phyloP scores from a whole-genome alignment of 2,797 vertebrate species.

The Phrynocephalus guinanensis region DNA sequence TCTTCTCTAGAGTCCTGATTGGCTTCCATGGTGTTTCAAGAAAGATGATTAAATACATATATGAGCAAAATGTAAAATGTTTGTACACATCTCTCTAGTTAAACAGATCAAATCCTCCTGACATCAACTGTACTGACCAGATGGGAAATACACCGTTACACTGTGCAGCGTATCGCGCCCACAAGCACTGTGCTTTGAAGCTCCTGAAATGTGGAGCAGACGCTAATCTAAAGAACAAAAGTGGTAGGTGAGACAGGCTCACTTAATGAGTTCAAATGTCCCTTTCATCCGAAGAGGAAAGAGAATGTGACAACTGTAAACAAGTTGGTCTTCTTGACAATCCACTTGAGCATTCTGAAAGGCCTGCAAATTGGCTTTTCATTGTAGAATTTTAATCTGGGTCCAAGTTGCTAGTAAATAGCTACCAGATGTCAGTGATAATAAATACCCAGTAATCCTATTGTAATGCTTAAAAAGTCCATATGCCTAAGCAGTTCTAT shows the following conservation, averaged over 20 bases:
- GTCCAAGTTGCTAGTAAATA: conserved; percentile 12
- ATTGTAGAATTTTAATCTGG: conserved; percentile 4
- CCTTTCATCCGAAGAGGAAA: background rate
- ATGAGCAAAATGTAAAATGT: background rate
- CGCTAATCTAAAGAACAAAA: conserved; percentile 84
- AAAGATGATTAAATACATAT: background rate
- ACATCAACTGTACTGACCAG: conserved; percentile 88
- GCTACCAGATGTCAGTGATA: background rate
- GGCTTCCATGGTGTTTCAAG: background rate
- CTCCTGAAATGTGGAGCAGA: conserved; percentile 88
- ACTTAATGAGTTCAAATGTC: background rate
- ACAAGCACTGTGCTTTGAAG: conserved; percentile 87
- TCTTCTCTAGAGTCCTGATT: background rate
- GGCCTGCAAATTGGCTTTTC: background rate
- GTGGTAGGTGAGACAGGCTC: conserved; percentile 78
- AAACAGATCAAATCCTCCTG: conserved; percentile 80
- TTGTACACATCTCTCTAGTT: conserved; percentile 77
- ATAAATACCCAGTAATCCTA: conserved; percentile 17
- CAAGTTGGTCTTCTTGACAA: background rate
- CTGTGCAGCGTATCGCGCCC: conserved; percentile 90
- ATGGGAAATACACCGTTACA: conserved; percentile 93
- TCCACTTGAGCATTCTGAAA: background rate
- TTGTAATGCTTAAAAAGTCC: conserved; percentile 33
- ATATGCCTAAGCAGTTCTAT: background rate
- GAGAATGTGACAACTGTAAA: background rate